A percentile compares a stretch with the other conserved stretches of the same genome.
Evolutionary conservation across 2,797 vertebrate species (phyloP).

Genomic region (Chanos chanos): DNA sequence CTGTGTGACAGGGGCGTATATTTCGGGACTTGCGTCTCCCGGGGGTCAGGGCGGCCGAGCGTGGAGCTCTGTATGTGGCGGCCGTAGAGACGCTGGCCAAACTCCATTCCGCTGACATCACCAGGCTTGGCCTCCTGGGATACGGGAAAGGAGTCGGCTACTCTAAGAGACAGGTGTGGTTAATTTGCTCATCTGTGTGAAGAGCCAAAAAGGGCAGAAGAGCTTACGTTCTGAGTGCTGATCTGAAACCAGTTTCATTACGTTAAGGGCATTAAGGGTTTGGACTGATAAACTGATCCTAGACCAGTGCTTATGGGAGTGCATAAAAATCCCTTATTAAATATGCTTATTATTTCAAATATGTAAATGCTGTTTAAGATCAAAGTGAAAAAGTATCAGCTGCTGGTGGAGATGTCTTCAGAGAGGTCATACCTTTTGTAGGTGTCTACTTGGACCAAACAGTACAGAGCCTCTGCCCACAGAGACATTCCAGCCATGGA

Average conservation of each 20-base stretch:
- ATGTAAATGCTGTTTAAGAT: too few species aligned
- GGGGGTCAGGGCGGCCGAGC: slow-evolving; percentile 75
- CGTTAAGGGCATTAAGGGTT: too few species aligned
- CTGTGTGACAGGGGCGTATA: slow-evolving; percentile 78
- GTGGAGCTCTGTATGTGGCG: slow-evolving; percentile 82
- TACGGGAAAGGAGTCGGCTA: slow-evolving; percentile 84
- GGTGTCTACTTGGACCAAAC: slow-evolving; percentile 92
- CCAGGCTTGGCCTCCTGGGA: slow-evolving; percentile 69
- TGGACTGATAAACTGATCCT: too few species aligned
- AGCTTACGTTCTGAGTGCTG: neutral
- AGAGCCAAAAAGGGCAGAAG: neutral
- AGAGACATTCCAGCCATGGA: slow-evolving; percentile 81
- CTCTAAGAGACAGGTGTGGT: slow-evolving; percentile 91
- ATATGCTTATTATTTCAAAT: too few species aligned
- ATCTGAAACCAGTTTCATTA: neutral
- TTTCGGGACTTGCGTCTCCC: slow-evolving; percentile 80
- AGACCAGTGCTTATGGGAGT: too few species aligned
- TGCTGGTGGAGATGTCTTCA: neutral
- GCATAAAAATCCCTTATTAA: too few species aligned
- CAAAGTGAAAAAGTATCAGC: too few species aligned
- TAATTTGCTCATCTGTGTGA: too few species aligned
- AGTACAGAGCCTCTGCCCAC: slow-evolving; percentile 82
- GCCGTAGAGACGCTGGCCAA: slow-evolving; percentile 78
- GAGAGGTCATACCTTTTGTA: slow-evolving; percentile 39
- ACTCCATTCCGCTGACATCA: slow-evolving; percentile 78